phyloP scores from a whole-genome alignment of 2,113 vertebrate species.

The Uria lomvia region DNA sequence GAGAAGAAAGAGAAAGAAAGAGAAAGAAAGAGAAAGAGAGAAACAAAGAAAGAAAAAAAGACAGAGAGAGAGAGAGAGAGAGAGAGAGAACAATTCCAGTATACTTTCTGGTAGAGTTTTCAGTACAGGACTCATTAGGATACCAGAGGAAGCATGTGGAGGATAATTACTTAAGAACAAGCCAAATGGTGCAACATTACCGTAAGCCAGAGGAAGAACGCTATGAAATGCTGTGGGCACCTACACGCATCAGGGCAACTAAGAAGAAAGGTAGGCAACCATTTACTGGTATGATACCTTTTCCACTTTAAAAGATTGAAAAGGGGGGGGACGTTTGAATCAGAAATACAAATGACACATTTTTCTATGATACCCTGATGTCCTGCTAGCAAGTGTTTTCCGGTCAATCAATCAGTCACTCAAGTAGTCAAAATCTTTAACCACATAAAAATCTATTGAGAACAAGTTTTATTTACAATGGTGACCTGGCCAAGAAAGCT shows the following conservation, averaged over 20 bases:
- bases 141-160: neutral
- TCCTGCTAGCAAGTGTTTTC: constrained; percentile 33
- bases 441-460: constrained; percentile 54
- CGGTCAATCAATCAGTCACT: constrained; percentile 41
- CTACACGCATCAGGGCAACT: neutral
- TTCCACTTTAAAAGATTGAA: neutral
- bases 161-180: neutral
- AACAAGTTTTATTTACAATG: constrained; percentile 60
- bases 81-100: neutral
- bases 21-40: rapidly evolving
- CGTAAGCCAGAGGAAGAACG: neutral
- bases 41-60: rapidly evolving
- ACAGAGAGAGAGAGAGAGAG: neutral
- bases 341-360: neutral
- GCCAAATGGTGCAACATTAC: neutral
- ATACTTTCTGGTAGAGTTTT: neutral
- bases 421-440: constrained; percentile 57
- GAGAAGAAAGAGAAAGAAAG: no score
- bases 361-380: neutral
- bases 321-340: neutral
- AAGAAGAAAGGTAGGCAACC: neutral
- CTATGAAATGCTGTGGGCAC: neutral
- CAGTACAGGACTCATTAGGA: neutral
- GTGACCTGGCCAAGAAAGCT: constrained; percentile 49
- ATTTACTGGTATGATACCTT: neutral